Percentiles rank a stretch among this genome's conserved stretches.
phyloP scores from a whole-genome alignment of 2,113 vertebrate species.

The Datnioides undecimradiatus region DNA sequence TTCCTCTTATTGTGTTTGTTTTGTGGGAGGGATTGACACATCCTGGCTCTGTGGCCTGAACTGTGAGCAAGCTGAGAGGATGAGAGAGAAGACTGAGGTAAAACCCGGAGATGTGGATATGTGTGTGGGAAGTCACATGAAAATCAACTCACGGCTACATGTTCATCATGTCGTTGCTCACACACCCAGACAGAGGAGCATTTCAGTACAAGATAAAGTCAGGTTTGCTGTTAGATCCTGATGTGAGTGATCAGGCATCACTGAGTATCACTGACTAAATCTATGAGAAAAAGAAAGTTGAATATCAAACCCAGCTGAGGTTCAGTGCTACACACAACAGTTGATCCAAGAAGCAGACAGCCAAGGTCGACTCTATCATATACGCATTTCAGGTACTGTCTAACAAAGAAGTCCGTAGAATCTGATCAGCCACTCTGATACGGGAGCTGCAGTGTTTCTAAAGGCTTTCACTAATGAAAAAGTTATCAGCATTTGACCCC shows the following conservation, averaged over 20 bases:
- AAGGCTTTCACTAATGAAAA: too few species aligned
- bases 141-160: not conserved
- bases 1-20: slow-evolving; percentile 27
- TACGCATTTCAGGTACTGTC: not conserved
- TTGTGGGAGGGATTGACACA: slow-evolving; percentile 15
- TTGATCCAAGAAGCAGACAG: not conserved
- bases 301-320: not conserved
- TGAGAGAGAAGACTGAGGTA: slow-evolving; percentile 62
- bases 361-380: not conserved
- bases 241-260: not conserved
- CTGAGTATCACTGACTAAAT: not conserved
- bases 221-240: not conserved
- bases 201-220: not conserved
- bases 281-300: not conserved
- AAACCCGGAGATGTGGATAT: slow-evolving; percentile 73
- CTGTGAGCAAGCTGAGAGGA: slow-evolving; percentile 70
- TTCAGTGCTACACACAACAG: not conserved
- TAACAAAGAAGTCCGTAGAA: too few species aligned
- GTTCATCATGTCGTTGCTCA: not conserved
- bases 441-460: not conserved
- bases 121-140: slow-evolving; percentile 5
- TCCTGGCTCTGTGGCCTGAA: slow-evolving; percentile 70
- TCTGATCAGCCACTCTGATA: too few species aligned
- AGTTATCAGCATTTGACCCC: too few species aligned
- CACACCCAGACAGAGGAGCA: not conserved